Conservation (phyloP, 2,888 invertebrate genomes). For the Antitype chi region DNA sequence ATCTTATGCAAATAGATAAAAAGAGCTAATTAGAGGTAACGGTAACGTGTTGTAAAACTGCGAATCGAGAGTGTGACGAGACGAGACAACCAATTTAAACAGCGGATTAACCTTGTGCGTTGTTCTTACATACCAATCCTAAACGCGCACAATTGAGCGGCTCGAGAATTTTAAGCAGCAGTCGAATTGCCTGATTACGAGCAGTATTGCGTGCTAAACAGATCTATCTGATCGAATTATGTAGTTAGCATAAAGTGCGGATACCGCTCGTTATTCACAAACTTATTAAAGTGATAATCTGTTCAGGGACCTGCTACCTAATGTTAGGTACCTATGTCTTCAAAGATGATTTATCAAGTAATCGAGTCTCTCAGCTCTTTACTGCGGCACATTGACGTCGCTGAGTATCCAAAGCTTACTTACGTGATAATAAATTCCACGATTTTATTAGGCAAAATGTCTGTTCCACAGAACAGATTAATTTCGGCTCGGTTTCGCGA, state of each 20-base stretch:
- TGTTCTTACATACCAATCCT: slow-evolving; percentile 47
- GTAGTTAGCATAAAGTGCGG: slow-evolving; percentile 46
- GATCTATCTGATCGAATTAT: slow-evolving; percentile 50
- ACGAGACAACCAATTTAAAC: slow-evolving; percentile 47
- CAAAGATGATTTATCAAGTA: neutral
- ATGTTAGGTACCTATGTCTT: slow-evolving; percentile 8
- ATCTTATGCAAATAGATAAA: slow-evolving; percentile 21
- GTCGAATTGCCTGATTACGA: slow-evolving; percentile 37
- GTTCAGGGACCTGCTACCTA: neutral
- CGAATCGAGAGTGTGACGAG: slow-evolving; percentile 35
- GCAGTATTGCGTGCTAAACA: slow-evolving; percentile 52
- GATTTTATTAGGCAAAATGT: slow-evolving; percentile 38
- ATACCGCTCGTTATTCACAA: slow-evolving; percentile 35
- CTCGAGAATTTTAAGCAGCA: slow-evolving; percentile 61
- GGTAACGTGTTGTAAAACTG: slow-evolving; percentile 25
- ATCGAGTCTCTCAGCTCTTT: neutral
- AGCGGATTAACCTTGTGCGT: slow-evolving; percentile 58
- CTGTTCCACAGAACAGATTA: slow-evolving; percentile 28
- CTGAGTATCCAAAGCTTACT: slow-evolving; percentile 25
- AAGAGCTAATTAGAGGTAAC: slow-evolving; percentile 26
- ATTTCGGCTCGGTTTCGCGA: slow-evolving; percentile 19
- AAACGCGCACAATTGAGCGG: slow-evolving; percentile 41
- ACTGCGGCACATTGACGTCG: slow-evolving; percentile 6
- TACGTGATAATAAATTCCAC: slow-evolving; percentile 39
- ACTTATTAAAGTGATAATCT: slow-evolving; percentile 25